A percentile compares a stretch with the other conserved stretches of the same genome.
Conservation (phyloP, 2,113 vertebrate genomes). For the Microtus oregoni region DNA sequence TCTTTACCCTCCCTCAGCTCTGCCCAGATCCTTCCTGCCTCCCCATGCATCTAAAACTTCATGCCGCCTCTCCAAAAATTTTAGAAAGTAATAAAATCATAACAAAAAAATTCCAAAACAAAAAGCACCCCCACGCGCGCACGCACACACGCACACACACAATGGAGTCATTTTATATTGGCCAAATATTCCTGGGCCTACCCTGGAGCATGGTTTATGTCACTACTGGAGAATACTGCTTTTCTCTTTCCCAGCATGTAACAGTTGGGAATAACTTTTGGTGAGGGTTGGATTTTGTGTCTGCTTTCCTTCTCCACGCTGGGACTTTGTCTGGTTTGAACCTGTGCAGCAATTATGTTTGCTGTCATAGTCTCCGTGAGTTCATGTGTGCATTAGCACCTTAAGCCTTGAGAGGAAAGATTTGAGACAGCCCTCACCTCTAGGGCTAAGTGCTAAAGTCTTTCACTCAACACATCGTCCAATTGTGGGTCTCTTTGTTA, state of each 20-base stretch:
- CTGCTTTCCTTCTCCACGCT: background rate
- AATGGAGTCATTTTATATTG: background rate
- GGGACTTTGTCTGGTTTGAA: background rate
- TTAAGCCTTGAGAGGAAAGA: background rate
- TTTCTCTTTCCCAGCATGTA: background rate
- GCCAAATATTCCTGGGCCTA: background rate
- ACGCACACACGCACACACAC: background rate
- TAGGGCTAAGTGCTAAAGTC: background rate
- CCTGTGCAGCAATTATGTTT: background rate
- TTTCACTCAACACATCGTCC: background rate
- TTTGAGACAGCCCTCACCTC: background rate
- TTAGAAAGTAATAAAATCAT: background rate
- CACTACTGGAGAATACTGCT: background rate
- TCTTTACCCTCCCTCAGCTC: background rate
- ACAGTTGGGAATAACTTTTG: background rate
- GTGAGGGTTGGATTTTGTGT: background rate
- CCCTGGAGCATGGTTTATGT: background rate
- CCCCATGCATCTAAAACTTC: background rate
- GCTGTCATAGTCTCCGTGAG: background rate
- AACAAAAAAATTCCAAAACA: background rate
- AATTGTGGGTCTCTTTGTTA: background rate
- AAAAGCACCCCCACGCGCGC: background rate
- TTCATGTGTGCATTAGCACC: background rate
- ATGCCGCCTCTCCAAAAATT: background rate
- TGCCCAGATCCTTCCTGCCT: background rate